These are phyloP conservation scores for Drosophila gaucha DNA, from an alignment of 2,888 invertebrate genomes.

Conservation along the genomic window DNA sequence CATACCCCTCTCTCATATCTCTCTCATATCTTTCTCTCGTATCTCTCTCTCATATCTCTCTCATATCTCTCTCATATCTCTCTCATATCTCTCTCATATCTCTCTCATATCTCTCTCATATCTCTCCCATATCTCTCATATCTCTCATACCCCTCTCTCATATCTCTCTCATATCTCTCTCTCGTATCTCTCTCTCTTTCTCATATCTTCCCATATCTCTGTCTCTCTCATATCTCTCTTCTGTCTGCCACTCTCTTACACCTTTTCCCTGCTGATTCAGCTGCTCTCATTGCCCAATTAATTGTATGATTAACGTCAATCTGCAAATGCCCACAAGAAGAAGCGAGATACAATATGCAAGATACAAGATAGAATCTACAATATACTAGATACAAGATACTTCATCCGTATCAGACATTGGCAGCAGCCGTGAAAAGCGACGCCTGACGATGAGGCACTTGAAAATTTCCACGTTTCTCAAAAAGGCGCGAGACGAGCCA, in stretches of 20 bases:
- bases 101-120: neutral
- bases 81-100: too few relatives aligned
- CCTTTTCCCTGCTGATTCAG: neutral
- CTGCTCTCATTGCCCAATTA: constrained; percentile 60
- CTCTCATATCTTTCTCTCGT: neutral
- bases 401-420: constrained; percentile 7
- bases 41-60: too few relatives aligned
- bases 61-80: too few relatives aligned
- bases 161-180: neutral
- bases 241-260: neutral
- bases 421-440: constrained; percentile 37
- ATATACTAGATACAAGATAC: constrained; percentile 16
- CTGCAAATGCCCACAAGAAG: constrained; percentile 30
- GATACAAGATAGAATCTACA: constrained; percentile 4
- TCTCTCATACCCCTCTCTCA: neutral
- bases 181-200: neutral
- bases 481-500: constrained; percentile 10
- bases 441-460: constrained; percentile 56
- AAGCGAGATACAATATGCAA: constrained; percentile 5
- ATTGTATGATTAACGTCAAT: constrained; percentile 76
- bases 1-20: neutral
- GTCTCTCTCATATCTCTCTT: neutral
- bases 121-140: too few relatives aligned
- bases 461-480: constrained; percentile 44
- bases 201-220: too few relatives aligned